phyloP scores from a whole-genome alignment of 2,888 invertebrate species.

The Boloria selene region DNA sequence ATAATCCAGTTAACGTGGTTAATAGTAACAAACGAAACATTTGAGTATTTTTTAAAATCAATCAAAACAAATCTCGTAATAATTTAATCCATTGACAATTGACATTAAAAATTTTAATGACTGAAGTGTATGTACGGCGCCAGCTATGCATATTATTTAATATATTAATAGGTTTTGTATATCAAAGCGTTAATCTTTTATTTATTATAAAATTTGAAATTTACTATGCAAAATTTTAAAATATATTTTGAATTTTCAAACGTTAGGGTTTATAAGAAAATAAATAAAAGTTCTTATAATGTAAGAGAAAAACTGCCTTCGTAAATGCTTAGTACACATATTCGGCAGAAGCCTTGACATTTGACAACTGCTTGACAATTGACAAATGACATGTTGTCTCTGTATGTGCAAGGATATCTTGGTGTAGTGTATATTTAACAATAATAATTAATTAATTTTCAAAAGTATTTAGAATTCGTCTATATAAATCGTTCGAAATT shows the following conservation, averaged over 20 bases:
- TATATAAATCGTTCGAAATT: slow-evolving; percentile 2
- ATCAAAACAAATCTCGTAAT: slow-evolving; percentile 9
- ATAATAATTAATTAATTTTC: neutral
- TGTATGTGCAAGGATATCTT: slow-evolving; percentile 1
- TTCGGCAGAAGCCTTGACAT: neutral
- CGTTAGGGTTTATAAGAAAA: too few species aligned
- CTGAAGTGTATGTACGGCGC: neutral
- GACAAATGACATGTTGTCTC: slow-evolving; percentile 6
- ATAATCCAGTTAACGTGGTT: slow-evolving; percentile 48
- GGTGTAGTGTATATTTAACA: slow-evolving; percentile 11
- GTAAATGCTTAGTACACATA: slow-evolving; percentile 2
- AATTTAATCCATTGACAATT: neutral
- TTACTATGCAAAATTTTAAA: too few species aligned
- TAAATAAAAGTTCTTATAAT: neutral
- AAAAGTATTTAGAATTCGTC: neutral
- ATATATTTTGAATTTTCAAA: too few species aligned
- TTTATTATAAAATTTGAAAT: neutral
- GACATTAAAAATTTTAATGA: neutral
- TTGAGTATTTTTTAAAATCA: slow-evolving; percentile 28
- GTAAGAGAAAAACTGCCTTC: neutral
- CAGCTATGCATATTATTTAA: neutral
- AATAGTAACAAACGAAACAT: slow-evolving; percentile 60
- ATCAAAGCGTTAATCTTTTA: neutral
- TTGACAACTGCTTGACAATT: slow-evolving; percentile 6
- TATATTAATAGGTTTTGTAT: neutral